Base-by-base conservation (phyloP, 2,888 invertebrate genomes). In the Cantharis rufa region DNA sequence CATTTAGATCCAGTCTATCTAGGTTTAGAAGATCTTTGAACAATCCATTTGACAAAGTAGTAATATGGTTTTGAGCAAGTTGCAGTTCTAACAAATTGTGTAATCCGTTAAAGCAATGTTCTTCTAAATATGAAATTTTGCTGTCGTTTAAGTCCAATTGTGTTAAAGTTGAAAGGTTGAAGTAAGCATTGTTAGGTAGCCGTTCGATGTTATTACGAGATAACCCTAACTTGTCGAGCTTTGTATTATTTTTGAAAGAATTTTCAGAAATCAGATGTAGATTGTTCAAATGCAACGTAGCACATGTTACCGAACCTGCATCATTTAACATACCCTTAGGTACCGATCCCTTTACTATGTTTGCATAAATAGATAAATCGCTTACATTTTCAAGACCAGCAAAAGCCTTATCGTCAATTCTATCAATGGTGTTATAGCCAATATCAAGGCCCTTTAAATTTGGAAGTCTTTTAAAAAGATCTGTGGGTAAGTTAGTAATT, bases 321-420 rank as follows among this genome's bases (percentile, higher is more conserved):
- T 70, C 68, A 15, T 62, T 62, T 24, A 78, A 69, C 2, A 78
- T 11, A 10, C 21, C 24, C 9, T 70, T 48, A 10, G 75, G 75
- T 13, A 78, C 1, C 9, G 24, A 16, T 9, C n/a, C 16, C 2
- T 24, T 68, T 10, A 75, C 61, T 32, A 66, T 69, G 16, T 78
- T 78, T 9, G 63, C 75, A 63, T 48, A 78, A n/a, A 78, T 68
- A 48, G 18, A 72, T 10, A 75, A 68, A 13, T 78, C 48, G 3
- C 28, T 62, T 10, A 78, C 15, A 7, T 72, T 66, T 15, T 27
- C 7, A n/a, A 70, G 66, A 1, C 69, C 70, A 2, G 72, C 66
- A 16, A 78, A 75, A 10, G n/a, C 66, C 1, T 62, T 28, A 13
- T 48, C 16, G 15, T 75, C 72, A 0, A 78, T 61, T 16, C 15